Evolutionary conservation across 2,113 vertebrate genomes (phyloP), one percentile per base, ranked within the genome.

Genomic region (Mystacornis crossleyi): DNA sequence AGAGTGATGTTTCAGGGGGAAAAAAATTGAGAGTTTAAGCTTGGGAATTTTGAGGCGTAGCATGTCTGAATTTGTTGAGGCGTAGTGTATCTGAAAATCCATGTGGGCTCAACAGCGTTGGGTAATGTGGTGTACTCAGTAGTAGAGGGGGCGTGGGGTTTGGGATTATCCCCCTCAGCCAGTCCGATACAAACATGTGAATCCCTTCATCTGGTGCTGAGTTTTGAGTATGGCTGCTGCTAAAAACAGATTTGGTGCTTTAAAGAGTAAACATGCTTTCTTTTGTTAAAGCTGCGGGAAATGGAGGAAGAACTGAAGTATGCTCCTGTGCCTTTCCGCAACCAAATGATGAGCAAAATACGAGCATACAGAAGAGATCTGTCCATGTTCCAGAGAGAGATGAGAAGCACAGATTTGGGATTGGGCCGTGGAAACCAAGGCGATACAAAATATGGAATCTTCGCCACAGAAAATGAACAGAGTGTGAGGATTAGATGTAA

Each of bases 291-390:
- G 99, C 97, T 99, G 69, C 98, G 97, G 89, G 99, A 99, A 57
- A 99, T 99, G 99, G 99, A 99, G 64, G 98, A 99, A 62, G 99
- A 99, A 89, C 94, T 99, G 89, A 98, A 98, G 14, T 96, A 95
- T 1, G 99, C 99, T 31, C 99, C 99, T 2, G 42, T 97, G 6
- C 96, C 99, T 36, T 99, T 98, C 96, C 97, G 98, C 61, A 99
- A 98, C 79, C 95, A 98, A 34, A 99, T 99, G 99, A 98, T 98
- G 79, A 98, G 98, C 86, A 99, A 99, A 97, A 90, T 99, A 53
- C 98, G 99, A 28, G 95, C 98, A 0, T 99, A 99, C 96, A 98
- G 92, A 61, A 98, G 99, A 82, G 99, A 99, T 90, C 97, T 99
- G 53, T 98, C 98, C 55, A 99, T 99, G 95, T 98, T 99, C 86